Conservation (phyloP, 1,140 invertebrate species). For the Hetaerina americana region DNA sequence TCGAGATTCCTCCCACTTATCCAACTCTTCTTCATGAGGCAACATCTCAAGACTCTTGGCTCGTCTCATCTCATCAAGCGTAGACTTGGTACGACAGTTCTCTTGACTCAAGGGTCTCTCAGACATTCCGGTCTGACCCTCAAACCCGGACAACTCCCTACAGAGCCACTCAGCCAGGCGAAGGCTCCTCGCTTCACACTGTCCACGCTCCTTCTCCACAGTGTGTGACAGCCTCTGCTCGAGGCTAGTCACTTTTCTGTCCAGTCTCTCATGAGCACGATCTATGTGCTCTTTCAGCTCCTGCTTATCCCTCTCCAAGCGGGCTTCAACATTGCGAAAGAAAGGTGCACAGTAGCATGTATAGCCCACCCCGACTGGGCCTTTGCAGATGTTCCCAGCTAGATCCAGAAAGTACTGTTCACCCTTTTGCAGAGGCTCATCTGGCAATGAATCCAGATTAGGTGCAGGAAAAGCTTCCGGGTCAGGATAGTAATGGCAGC, state of each 20-base stretch:
- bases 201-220: constrained; percentile 44
- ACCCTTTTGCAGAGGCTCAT: constrained; percentile 71
- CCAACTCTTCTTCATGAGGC: background rate
- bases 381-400: constrained; percentile 91
- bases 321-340: constrained; percentile 74
- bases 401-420: constrained; percentile 91
- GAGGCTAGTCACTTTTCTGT: constrained; percentile 59
- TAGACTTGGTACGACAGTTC: background rate
- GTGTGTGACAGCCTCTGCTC: constrained; percentile 56
- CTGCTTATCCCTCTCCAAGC: constrained; percentile 69
- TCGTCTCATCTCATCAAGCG: background rate
- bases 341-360: constrained; percentile 72
- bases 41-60: background rate
- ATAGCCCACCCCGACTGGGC: constrained; percentile 77
- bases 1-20: background rate
- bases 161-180: constrained; percentile 54
- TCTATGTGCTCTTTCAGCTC: constrained; percentile 74
- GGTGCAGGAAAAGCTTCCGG: constrained; percentile 70
- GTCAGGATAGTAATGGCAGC: constrained; percentile 77
- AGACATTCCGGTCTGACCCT: background rate
- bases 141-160: constrained; percentile 8
- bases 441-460: constrained; percentile 67
- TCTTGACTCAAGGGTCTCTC: background rate
- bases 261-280: constrained; percentile 61
- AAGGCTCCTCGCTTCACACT: constrained; percentile 47